Percentiles rank a stretch among this genome's conserved stretches.
These are phyloP conservation scores for Nesoenas mayeri DNA, from an alignment of 2,113 vertebrate species.

Conservation along the genomic window DNA sequence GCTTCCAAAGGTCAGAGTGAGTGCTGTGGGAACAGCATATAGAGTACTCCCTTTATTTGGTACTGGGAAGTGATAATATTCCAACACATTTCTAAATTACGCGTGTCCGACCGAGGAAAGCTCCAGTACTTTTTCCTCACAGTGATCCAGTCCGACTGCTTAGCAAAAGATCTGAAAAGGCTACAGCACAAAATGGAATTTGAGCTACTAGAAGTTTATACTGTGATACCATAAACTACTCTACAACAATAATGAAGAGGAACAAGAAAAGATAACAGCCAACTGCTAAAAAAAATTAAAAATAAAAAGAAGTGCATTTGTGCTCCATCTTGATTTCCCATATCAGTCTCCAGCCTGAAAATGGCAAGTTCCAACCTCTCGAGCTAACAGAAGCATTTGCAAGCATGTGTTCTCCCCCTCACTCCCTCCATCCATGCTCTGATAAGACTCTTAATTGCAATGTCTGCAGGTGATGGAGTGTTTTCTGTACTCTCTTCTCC, in stretches of 20 bases:
- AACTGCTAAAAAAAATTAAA: not conserved
- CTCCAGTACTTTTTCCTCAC: not conserved
- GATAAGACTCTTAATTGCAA: not conserved
- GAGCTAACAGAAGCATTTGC: not conserved
- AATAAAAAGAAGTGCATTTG: not conserved
- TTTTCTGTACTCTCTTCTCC: not conserved
- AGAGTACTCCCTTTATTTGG: not conserved
- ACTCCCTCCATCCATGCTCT: not conserved
- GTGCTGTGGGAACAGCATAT: fast-evolving
- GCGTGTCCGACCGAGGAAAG: not conserved
- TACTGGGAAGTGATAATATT: not conserved
- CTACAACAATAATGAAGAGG: not conserved
- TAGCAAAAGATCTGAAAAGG: not conserved
- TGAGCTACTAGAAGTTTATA: not conserved
- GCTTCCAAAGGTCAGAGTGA: not conserved
- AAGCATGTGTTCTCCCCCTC: not conserved
- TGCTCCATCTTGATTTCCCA: not conserved
- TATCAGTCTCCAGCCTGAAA: not conserved
- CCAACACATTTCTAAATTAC: not conserved
- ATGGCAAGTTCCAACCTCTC: not conserved
- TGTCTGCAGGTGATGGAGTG: not conserved
- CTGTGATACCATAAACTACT: not conserved
- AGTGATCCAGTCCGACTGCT: not conserved
- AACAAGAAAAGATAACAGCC: not conserved
- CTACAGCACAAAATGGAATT: not conserved